Percentiles rank a stretch among this genome's conserved stretches.
Conservation (phyloP, 1,140 invertebrate species). For the Penaeus japonicus region DNA sequence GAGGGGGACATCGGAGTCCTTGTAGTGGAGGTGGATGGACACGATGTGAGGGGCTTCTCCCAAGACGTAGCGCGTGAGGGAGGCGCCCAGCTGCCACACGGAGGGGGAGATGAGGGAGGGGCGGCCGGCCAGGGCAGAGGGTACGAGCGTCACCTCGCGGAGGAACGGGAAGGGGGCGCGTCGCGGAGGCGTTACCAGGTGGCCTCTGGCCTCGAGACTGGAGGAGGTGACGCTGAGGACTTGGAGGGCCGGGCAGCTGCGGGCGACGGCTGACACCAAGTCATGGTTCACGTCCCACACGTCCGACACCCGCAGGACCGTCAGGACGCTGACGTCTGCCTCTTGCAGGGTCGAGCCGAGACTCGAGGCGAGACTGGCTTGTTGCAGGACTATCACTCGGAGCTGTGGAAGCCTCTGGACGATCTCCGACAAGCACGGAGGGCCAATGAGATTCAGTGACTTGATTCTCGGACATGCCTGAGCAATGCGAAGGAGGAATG, state of each 20-base stretch:
- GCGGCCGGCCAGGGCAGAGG: neutral
- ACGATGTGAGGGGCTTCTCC: neutral
- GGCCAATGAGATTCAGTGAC: conserved; percentile 27
- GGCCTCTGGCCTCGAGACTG: conserved; percentile 24
- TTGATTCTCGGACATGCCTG: conserved; percentile 31
- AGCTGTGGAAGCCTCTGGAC: conserved; percentile 2
- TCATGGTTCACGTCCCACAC: conserved; percentile 47
- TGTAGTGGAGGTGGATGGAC: conserved; percentile 20
- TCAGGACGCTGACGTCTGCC: neutral
- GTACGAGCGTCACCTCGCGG: conserved; percentile 15
- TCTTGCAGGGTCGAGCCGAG: neutral
- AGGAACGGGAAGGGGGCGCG: conserved; percentile 13
- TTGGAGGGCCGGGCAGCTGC: conserved; percentile 14
- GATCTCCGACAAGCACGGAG: conserved; percentile 26
- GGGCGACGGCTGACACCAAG: conserved; percentile 17
- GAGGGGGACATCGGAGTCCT: neutral
- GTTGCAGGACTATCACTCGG: conserved; percentile 17
- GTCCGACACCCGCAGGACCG: conserved; percentile 29
- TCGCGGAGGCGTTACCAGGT: neutral
- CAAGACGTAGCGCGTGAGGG: conserved; percentile 31
- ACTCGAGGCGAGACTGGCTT: conserved; percentile 26
- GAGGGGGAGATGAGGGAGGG: conserved; percentile 25
- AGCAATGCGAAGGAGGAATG: conserved; percentile 18
- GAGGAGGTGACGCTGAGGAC: conserved; percentile 26
- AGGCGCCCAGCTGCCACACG: conserved; percentile 23